Conservation (phyloP, 2,113 vertebrate genomes). For the Chlamydotis undulata region DNA sequence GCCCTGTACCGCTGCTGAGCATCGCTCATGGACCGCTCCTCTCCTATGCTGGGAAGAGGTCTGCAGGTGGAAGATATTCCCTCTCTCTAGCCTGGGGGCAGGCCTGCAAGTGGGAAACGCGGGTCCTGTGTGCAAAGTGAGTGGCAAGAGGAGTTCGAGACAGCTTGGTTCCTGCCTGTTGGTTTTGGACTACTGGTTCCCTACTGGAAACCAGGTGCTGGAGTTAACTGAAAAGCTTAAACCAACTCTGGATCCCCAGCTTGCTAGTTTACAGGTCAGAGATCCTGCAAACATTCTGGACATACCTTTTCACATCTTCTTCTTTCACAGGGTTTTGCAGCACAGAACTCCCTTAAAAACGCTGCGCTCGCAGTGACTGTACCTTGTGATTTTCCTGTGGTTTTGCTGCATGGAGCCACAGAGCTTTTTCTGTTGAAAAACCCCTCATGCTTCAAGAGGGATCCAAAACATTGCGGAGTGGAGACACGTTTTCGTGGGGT, state of each 20-base stretch:
- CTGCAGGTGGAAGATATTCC: neutral
- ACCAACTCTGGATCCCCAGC: neutral
- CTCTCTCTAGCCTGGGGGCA: neutral
- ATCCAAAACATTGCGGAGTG: neutral
- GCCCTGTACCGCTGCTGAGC: neutral
- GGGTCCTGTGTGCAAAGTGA: neutral
- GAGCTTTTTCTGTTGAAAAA: neutral
- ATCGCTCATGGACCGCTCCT: fast-evolving
- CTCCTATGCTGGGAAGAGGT: neutral
- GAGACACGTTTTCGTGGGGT: neutral
- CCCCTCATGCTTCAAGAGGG: neutral
- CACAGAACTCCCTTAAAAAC: neutral
- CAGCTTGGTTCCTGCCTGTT: neutral
- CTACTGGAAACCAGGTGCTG: neutral
- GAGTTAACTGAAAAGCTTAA: neutral
- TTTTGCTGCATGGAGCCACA: neutral
- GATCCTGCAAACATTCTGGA: neutral
- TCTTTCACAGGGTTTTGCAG: neutral
- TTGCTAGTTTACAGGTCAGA: neutral
- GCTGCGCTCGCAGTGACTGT: neutral
- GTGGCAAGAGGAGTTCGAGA: neutral
- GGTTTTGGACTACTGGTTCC: neutral
- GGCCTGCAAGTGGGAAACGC: neutral
- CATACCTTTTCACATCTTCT: neutral
- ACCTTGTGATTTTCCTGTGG: neutral